A percentile compares a stretch with the other conserved stretches of the same genome.
Evolutionary conservation across 2,113 vertebrate genomes (phyloP).

Genomic region (Hippocampus abdominalis): DNA sequence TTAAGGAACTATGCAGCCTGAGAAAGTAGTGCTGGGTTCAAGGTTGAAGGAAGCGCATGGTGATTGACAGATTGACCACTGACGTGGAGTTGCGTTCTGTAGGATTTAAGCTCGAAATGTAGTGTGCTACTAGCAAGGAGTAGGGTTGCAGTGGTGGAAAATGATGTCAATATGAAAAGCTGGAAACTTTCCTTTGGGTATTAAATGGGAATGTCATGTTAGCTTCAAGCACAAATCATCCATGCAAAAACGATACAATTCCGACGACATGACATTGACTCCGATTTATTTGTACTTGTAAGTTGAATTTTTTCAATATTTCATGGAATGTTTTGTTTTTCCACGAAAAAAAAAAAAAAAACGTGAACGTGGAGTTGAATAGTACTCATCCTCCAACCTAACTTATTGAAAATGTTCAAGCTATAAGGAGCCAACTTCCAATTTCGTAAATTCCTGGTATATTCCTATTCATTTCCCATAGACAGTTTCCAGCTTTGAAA

Average conservation of each 20-base stretch:
- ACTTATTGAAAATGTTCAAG: not conserved
- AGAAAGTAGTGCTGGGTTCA: slow-evolving; percentile 10
- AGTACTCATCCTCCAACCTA: not conserved
- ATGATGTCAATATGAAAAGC: not conserved
- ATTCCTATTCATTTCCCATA: not conserved
- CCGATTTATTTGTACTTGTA: not conserved
- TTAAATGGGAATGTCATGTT: not conserved
- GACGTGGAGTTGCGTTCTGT: not conserved
- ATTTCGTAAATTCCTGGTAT: not conserved
- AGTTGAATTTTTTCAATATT: not conserved
- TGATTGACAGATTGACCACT: not conserved
- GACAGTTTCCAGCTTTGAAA: not conserved
- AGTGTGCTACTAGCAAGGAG: no score
- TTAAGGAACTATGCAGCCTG: slow-evolving; percentile 49
- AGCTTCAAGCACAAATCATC: not conserved
- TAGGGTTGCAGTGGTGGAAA: not conserved
- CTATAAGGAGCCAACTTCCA: not conserved
- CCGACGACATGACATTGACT: not conserved
- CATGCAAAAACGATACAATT: not conserved
- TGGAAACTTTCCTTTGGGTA: not conserved
- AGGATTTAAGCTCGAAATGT: not conserved
- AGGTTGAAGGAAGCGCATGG: not conserved
- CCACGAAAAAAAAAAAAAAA: not conserved
- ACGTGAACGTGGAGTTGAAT: not conserved
- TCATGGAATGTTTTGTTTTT: not conserved